A percentile compares a stretch with the other conserved stretches of the same genome.
Evolutionary conservation across 2,113 vertebrate genomes (phyloP).

Genomic region (Daphoenositta chrysoptera): DNA sequence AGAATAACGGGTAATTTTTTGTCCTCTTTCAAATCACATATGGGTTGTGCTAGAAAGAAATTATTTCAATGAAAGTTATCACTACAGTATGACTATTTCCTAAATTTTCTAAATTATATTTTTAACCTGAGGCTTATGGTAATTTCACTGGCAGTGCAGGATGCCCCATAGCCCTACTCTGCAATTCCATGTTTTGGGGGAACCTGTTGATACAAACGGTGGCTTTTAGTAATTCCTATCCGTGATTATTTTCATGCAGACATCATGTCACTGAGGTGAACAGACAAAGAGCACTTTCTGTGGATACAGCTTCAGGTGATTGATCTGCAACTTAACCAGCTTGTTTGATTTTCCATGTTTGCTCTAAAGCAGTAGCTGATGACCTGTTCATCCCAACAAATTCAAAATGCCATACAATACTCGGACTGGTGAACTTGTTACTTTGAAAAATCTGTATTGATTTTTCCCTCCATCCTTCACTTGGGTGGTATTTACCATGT

Average conservation of each 20-base stretch:
- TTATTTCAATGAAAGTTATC: not conserved
- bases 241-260: not conserved
- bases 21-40: not conserved
- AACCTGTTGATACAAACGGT: not conserved
- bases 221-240: not conserved
- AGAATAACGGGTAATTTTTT: not conserved
- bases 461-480: not conserved
- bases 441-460: not conserved
- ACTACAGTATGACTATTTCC: not conserved
- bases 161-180: not conserved
- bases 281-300: not conserved
- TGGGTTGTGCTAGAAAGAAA: not conserved
- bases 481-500: not conserved
- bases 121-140: not conserved
- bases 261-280: not conserved
- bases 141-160: not conserved
- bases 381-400: not conserved
- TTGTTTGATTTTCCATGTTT: not conserved
- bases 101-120: not conserved
- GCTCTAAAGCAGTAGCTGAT: not conserved
- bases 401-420: fast-evolving
- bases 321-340: not conserved
- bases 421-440: not conserved
- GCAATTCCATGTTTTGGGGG: fast-evolving
- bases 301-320: not conserved